These are phyloP conservation scores for Hippocampus guttulatus DNA, from an alignment of 2,113 vertebrate species.

Conservation along the genomic window DNA sequence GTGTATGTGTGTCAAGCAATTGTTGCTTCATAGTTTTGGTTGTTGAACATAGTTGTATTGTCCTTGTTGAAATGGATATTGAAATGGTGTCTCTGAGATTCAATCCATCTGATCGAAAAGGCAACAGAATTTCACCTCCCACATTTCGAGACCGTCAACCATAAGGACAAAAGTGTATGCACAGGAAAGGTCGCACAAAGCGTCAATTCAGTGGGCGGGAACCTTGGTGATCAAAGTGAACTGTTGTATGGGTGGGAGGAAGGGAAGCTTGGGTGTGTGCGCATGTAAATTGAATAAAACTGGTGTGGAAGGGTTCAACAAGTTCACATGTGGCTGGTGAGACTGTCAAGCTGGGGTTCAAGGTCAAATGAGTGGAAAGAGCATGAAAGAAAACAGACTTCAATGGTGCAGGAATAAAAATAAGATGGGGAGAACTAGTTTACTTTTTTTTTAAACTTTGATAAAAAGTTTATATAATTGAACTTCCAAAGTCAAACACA, in stretches of 20 bases:
- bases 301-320: conserved; percentile 45
- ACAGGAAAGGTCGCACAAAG: conserved; percentile 42
- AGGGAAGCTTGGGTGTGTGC: conserved; percentile 22
- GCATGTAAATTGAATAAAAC: conserved; percentile 40
- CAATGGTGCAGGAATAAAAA: not conserved
- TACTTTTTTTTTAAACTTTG: not conserved
- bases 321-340: conserved; percentile 52
- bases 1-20: not conserved
- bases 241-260: conserved; percentile 50
- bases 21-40: not conserved
- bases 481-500: not conserved
- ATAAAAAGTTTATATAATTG: not conserved
- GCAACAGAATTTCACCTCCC: not conserved
- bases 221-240: conserved; percentile 49
- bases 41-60: not conserved
- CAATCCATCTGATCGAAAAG: not conserved
- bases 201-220: conserved; percentile 30
- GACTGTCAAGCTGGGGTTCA: conserved; percentile 52
- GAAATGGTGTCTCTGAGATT: not conserved
- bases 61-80: not conserved
- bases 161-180: conserved; percentile 27
- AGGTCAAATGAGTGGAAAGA: conserved; percentile 51
- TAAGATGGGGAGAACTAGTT: not conserved
- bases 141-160: not conserved
- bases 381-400: conserved; percentile 11